phyloP scores from a whole-genome alignment of 2,113 vertebrate species.

The Tachysurus fulvidraco region DNA sequence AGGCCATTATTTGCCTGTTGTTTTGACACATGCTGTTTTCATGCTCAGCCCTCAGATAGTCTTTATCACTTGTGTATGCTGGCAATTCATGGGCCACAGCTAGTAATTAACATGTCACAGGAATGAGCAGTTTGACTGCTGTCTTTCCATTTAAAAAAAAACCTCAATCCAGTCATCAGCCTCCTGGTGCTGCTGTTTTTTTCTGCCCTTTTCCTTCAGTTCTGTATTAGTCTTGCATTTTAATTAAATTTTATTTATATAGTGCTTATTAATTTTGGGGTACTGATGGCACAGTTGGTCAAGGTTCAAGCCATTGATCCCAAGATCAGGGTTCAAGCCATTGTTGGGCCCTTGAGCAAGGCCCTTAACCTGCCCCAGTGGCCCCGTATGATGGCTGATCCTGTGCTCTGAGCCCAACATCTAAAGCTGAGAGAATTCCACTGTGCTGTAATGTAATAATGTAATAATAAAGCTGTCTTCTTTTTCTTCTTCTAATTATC shows the following conservation, averaged over 20 bases:
- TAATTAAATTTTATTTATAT: neutral
- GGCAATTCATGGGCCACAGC: conserved; percentile 36
- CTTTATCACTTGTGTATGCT: conserved; percentile 22
- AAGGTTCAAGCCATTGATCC: no score
- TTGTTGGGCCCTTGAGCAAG: no score
- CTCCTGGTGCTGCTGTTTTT: neutral
- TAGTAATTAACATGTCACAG: conserved; percentile 41
- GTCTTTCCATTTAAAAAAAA: conserved; percentile 15
- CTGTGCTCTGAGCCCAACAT: no score
- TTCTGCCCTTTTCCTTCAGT: neutral
- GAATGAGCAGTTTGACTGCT: conserved; percentile 47
- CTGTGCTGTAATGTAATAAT: no score
- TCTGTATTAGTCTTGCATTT: neutral
- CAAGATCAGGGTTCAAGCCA: no score
- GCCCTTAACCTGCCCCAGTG: no score
- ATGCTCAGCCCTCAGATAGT: conserved; percentile 28
- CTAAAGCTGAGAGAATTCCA: no score
- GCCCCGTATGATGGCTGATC: no score
- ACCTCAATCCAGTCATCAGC: neutral
- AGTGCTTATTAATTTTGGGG: neutral
- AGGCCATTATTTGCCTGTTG: conserved; percentile 38
- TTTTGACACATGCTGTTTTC: conserved; percentile 46
- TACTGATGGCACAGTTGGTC: no score
- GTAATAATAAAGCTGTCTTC: no score
- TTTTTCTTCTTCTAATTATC: no score